Evolutionary conservation across 2,888 invertebrate species (phyloP).

Genomic region (Sarcophaga carnaria): DNA sequence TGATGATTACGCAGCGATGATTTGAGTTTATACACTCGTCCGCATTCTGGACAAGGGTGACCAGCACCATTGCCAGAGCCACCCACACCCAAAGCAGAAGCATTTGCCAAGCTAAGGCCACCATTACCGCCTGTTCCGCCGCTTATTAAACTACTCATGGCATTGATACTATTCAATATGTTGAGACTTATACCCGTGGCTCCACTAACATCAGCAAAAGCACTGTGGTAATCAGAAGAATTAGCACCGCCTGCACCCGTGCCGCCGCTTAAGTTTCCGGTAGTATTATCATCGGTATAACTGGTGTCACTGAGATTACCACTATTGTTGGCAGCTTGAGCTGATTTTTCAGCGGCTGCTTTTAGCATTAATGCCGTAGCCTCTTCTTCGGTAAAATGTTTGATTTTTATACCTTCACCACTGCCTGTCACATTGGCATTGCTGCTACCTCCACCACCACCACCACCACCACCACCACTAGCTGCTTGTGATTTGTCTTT

Average conservation of each 20-base stretch:
- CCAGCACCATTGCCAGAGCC: slow-evolving; percentile 82
- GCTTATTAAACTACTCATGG: slow-evolving; percentile 80
- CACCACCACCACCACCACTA: slow-evolving; percentile 51
- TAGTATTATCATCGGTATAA: slow-evolving; percentile 75
- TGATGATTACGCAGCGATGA: slow-evolving; percentile 92
- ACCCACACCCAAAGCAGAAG: slow-evolving; percentile 72
- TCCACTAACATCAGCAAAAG: slow-evolving; percentile 77
- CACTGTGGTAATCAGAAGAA: slow-evolving; percentile 76
- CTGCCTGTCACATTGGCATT: slow-evolving; percentile 22
- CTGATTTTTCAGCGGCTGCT: slow-evolving; percentile 77
- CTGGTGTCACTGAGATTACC: slow-evolving; percentile 76
- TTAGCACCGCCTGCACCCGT: slow-evolving; percentile 65
- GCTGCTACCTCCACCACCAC: slow-evolving; percentile 29
- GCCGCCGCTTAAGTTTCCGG: slow-evolving; percentile 70
- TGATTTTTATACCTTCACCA: slow-evolving; percentile 74
- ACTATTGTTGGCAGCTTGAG: slow-evolving; percentile 74
- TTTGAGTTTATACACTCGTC: slow-evolving; percentile 92
- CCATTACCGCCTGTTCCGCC: slow-evolving; percentile 73
- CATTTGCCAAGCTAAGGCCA: slow-evolving; percentile 72
- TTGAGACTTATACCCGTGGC: slow-evolving; percentile 78
- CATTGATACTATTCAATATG: slow-evolving; percentile 79
- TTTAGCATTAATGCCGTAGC: slow-evolving; percentile 77
- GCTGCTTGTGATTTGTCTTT: slow-evolving; percentile 61
- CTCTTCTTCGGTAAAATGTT: slow-evolving; percentile 78
- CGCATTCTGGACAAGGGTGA: slow-evolving; percentile 91